Conservation (phyloP, 2,797 vertebrate species). For the Sebastolobus altivelis region DNA sequence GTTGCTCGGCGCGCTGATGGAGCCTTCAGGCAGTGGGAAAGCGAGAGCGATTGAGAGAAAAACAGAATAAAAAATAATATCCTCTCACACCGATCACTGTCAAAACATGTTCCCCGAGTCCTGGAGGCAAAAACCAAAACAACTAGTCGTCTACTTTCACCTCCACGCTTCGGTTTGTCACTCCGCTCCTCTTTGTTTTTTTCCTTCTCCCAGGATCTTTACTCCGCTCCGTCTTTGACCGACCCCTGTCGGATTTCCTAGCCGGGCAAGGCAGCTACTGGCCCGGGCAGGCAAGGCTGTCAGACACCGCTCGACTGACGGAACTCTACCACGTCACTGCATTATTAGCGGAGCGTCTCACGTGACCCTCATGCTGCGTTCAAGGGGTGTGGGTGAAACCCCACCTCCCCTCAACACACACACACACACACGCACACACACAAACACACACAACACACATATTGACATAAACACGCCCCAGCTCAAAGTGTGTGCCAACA, state of each 20-base stretch:
- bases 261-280: slow-evolving; percentile 48
- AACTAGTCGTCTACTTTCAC: slow-evolving; percentile 19
- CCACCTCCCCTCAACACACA: background rate
- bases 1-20: slow-evolving; percentile 43
- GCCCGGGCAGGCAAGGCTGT: slow-evolving; percentile 55
- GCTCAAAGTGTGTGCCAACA: background rate
- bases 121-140: slow-evolving; percentile 23
- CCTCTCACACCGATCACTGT: slow-evolving; percentile 29
- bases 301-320: slow-evolving; percentile 78
- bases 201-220: background rate
- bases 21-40: background rate
- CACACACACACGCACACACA: background rate
- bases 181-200: slow-evolving; percentile 9
- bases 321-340: slow-evolving; percentile 81
- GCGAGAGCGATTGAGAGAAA: background rate
- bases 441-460: background rate
- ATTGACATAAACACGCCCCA: background rate
- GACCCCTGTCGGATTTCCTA: slow-evolving; percentile 27
- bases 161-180: background rate
- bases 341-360: slow-evolving; percentile 81
- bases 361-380: slow-evolving; percentile 80
- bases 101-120: slow-evolving; percentile 49
- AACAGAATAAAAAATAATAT: slow-evolving; percentile 9
- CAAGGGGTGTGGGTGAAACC: background rate
- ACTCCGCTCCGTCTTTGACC: slow-evolving; percentile 26